Evolutionary conservation across 1,140 invertebrate species (phyloP).

Genomic region (Ectropis grisescens): DNA sequence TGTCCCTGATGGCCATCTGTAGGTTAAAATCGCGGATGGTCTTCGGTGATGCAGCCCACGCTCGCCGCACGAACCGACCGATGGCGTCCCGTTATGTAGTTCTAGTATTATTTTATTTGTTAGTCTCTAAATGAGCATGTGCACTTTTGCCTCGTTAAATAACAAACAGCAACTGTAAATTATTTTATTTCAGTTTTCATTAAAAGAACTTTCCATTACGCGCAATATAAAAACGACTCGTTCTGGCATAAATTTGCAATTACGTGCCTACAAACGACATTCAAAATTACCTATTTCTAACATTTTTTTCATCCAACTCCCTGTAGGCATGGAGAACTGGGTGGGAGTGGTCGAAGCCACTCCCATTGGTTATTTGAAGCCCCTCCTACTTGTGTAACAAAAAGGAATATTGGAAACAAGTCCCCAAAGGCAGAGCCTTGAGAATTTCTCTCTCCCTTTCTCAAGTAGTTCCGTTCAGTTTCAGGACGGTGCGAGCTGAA

Average conservation of each 20-base stretch:
- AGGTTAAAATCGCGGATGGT: no score
- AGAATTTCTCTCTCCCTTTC: slow-evolving; percentile 65
- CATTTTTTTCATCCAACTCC: slow-evolving; percentile 60
- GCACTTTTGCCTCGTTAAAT: no score
- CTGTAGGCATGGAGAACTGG: slow-evolving; percentile 60
- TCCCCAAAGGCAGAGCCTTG: slow-evolving; percentile 53
- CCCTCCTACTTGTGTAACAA: slow-evolving; percentile 48
- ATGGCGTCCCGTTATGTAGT: no score
- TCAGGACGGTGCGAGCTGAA: slow-evolving; percentile 54
- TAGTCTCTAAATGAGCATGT: no score
- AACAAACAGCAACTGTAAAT: no score
- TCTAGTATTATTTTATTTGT: no score
- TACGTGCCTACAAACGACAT: slow-evolving; percentile 55
- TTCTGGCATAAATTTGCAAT: slow-evolving; percentile 51
- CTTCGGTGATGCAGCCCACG: no score
- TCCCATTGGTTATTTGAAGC: slow-evolving; percentile 43
- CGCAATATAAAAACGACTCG: slow-evolving; percentile 33
- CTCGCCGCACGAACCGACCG: no score
- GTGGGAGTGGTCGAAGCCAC: slow-evolving; percentile 51
- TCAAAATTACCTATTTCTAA: slow-evolving; percentile 66
- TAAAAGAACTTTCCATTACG: no score
- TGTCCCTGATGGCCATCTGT: no score
- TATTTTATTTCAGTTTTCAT: no score
- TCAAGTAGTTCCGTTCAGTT: slow-evolving; percentile 39
- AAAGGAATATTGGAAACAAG: slow-evolving; percentile 42